A percentile compares a stretch with the other conserved stretches of the same genome.
Evolutionary conservation across 37 sponge, comb jelly and placozoan genomes (phyloP).

Genomic region (Crambe crambe): DNA sequence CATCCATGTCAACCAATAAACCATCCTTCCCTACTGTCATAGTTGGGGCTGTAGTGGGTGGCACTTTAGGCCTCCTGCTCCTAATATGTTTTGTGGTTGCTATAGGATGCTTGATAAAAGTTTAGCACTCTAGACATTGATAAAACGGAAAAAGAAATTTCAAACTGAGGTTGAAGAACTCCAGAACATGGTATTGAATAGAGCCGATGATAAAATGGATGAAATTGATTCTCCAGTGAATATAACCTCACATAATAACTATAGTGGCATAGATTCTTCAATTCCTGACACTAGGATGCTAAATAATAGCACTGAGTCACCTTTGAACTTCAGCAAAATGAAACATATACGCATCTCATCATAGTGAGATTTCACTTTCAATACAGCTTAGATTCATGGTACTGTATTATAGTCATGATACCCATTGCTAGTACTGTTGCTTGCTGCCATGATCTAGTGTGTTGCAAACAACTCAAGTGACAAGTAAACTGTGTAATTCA

Average conservation of each 20-base stretch:
- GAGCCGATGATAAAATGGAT: background rate
- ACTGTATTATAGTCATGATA: too few relatives aligned
- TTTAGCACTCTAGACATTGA: too few relatives aligned
- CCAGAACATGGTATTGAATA: background rate
- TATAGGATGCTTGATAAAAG: background rate
- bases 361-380: too few relatives aligned
- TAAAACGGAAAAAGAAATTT: background rate
- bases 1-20: background rate
- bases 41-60: background rate
- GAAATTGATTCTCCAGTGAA: too few relatives aligned
- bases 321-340: too few relatives aligned
- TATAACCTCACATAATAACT: background rate
- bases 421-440: too few relatives aligned
- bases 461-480: too few relatives aligned
- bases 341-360: too few relatives aligned
- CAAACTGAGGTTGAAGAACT: background rate
- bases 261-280: background rate
- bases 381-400: too few relatives aligned
- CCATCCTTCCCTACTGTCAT: background rate
- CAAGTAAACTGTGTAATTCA: too few relatives aligned
- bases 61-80: background rate
- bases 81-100: background rate
- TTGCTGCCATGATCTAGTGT: too few relatives aligned
- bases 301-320: too few relatives aligned
- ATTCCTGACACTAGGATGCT: background rate